Evolutionary conservation across 2,113 vertebrate species (phyloP).

Genomic region (Archilochus colubris): DNA sequence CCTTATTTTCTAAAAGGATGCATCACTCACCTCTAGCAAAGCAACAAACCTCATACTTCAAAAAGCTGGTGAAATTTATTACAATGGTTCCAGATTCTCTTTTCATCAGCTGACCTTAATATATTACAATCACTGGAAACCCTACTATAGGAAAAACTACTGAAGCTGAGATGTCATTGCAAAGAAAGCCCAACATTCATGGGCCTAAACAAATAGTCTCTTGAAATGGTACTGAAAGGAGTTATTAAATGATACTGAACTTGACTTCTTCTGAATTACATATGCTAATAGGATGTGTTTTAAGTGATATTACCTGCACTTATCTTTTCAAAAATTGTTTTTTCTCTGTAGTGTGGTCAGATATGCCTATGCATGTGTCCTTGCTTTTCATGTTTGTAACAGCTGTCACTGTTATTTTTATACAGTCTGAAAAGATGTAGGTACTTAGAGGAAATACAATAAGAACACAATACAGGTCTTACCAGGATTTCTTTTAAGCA

Average conservation of each 20-base stretch:
- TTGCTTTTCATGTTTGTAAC: not conserved
- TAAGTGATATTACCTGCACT: not conserved
- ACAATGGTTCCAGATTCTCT: not conserved
- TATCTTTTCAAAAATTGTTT: not conserved
- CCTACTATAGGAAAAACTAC: not conserved
- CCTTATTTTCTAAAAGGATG: not conserved
- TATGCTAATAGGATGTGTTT: not conserved
- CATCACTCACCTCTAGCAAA: not conserved
- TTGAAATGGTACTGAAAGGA: not conserved
- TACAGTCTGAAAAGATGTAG: not conserved
- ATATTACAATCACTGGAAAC: not conserved
- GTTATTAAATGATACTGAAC: not conserved
- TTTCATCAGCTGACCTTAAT: not conserved
- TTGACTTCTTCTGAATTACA: not conserved
- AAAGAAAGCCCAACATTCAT: not conserved
- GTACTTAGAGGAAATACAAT: not conserved
- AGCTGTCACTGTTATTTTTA: not conserved
- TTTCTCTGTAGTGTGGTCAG: not conserved
- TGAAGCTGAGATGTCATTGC: not conserved
- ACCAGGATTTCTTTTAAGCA: conserved; percentile 93
- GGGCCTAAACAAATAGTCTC: not conserved
- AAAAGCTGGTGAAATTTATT: not conserved
- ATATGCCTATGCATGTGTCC: not conserved
- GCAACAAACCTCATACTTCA: not conserved
- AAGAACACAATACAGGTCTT: conserved; percentile 1